Conservation (phyloP, 2,888 invertebrate species). For the Adela reaumurella region DNA sequence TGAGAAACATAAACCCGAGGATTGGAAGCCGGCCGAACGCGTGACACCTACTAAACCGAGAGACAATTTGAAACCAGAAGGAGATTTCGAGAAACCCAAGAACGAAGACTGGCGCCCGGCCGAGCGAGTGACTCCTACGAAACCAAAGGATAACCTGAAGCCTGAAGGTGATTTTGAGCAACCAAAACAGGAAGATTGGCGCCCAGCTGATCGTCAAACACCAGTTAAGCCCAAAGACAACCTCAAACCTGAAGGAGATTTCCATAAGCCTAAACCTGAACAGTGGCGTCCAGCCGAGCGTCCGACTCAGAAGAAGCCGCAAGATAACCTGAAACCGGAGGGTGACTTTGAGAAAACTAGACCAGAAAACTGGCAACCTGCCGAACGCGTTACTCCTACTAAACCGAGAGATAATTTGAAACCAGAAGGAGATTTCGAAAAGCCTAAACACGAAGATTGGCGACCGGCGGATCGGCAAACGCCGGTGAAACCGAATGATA, state of each 20-base stretch:
- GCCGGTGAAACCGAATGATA: conserved; percentile 61
- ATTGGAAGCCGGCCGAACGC: conserved; percentile 33
- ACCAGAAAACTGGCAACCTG: conserved; percentile 27
- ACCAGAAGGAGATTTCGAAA: conserved; percentile 57
- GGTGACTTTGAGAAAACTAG: conserved; percentile 47
- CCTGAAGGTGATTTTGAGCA: conserved; percentile 51
- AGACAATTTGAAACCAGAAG: conserved; percentile 32
- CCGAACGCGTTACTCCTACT: conserved; percentile 21
- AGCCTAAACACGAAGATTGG: conserved; percentile 33
- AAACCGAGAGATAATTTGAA: conserved; percentile 40
- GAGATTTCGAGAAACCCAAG: conserved; percentile 29
- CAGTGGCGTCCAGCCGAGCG: conserved; percentile 25
- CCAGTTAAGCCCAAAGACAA: conserved; percentile 33
- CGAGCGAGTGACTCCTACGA: conserved; percentile 28
- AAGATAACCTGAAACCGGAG: conserved; percentile 55
- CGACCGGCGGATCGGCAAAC: conserved; percentile 38
- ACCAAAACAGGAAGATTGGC: conserved; percentile 24
- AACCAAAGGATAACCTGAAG: conserved; percentile 42
- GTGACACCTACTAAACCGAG: conserved; percentile 27
- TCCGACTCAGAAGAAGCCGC: conserved; percentile 20
- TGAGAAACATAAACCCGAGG: conserved; percentile 23
- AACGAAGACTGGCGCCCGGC: conserved; percentile 27
- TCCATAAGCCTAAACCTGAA: conserved; percentile 27
- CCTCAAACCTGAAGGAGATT: conserved; percentile 29
- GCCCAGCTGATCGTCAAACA: conserved; percentile 31